Percentiles rank a stretch among this genome's conserved stretches.
phyloP scores from a whole-genome alignment of 2,888 invertebrate species.

The Tortrix viridana region DNA sequence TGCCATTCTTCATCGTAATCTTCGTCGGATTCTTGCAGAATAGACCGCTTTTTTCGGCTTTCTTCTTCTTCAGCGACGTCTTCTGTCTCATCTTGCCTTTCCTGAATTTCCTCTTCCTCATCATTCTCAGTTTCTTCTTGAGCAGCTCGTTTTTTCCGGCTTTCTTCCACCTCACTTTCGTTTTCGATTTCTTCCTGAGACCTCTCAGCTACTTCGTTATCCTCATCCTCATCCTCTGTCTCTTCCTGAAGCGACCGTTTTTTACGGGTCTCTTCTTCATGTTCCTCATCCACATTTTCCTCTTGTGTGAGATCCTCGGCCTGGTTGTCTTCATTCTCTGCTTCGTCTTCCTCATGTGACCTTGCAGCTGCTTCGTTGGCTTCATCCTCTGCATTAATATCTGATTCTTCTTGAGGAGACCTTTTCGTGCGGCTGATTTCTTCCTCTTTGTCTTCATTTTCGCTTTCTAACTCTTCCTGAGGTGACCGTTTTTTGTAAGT shows the following conservation, averaged over 20 bases:
- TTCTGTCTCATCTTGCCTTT: constrained; percentile 14
- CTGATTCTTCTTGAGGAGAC: constrained; percentile 30
- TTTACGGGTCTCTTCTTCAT: constrained; percentile 11
- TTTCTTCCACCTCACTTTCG: constrained; percentile 33
- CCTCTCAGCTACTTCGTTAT: constrained; percentile 6
- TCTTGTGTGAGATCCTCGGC: constrained; percentile 3
- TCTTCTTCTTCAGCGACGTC: constrained; percentile 3
- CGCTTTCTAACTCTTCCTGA: constrained; percentile 38
- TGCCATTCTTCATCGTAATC: constrained; percentile 26
- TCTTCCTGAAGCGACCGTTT: constrained; percentile 8
- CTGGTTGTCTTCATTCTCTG: constrained; percentile 29
- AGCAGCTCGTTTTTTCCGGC: constrained; percentile 4
- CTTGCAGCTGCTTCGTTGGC: no score
- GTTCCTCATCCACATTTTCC: constrained; percentile 1
- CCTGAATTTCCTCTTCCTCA: neutral
- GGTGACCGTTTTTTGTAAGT: constrained; percentile 2
- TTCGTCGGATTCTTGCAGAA: constrained; percentile 24
- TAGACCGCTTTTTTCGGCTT: constrained; percentile 24
- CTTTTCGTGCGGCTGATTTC: constrained; percentile 34
- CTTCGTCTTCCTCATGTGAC: no score
- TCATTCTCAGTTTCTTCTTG: constrained; percentile 16
- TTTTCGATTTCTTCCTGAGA: constrained; percentile 39
- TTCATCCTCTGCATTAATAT: neutral
- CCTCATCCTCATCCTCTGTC: constrained; percentile 23
- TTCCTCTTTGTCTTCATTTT: constrained; percentile 21